phyloP scores from a whole-genome alignment of 2,888 invertebrate genomes.

The Trichogramma evanescens region DNA sequence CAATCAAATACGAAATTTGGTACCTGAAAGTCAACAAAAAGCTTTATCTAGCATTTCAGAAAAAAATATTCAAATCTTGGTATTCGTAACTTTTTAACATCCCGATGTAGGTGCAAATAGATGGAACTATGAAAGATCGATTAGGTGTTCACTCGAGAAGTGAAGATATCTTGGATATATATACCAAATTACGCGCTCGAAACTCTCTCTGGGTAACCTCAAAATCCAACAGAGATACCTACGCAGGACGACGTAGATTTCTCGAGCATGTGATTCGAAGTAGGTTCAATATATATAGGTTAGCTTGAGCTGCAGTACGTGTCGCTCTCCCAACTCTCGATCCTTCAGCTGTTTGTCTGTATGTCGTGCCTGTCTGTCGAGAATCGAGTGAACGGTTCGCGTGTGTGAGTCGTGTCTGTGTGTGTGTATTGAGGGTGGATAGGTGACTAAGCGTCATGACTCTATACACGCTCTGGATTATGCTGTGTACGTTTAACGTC shows the following conservation, averaged over 20 bases:
- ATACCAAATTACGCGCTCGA: constrained; percentile 13
- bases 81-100: too few species aligned
- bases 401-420: too few species aligned
- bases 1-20: too few species aligned
- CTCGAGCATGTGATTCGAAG: constrained; percentile 19
- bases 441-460: too few species aligned
- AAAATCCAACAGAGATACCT: constrained; percentile 17
- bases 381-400: too few species aligned
- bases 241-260: not conserved
- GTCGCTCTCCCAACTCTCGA: not conserved
- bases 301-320: not conserved
- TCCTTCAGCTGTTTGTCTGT: not conserved
- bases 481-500: too few species aligned
- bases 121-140: constrained; percentile 11
- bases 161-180: constrained; percentile 15
- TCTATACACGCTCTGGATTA: too few species aligned
- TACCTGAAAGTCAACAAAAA: too few species aligned
- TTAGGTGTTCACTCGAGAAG: constrained; percentile 18
- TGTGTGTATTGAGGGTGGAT: too few species aligned
- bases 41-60: too few species aligned
- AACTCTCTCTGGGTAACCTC: constrained; percentile 19
- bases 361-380: not conserved
- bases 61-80: too few species aligned
- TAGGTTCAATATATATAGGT: not conserved
- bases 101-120: too few species aligned